Base-by-base conservation (phyloP, 2,797 vertebrate species). In the Sebastes hubbsi region DNA sequence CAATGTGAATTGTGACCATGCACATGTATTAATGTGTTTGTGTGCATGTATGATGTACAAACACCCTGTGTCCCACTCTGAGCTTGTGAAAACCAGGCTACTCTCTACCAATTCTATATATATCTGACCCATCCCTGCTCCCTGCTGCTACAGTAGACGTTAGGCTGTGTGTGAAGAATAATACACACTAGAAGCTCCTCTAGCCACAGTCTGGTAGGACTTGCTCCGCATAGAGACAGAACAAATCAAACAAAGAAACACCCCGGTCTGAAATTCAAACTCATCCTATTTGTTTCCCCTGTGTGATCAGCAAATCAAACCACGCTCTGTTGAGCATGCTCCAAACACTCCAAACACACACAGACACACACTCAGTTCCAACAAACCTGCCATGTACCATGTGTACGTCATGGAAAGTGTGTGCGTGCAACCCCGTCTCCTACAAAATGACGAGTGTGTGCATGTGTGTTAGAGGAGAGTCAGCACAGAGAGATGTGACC, bases 331-430 rank as follows among this genome's bases (percentile, higher is more conserved):
- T 54, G n/a, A 79, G 24, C 71, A 36, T 24, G 18, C 20, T 22
- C 16, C 14, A 62, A 7, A 61, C 68, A 72, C 52, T 10, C 36
- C 16, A 11, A 66, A 38, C 54, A 42, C 54, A 61, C 59, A 61
- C 59, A 11, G 60, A 38, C 54, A 42, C 54, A 61, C 59, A 61
- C 59, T 52, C 42, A 3, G 42, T 46, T 46, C 16, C 42, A 81
- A 61, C 75, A 34, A 36, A 74, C 14, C 24, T 20, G 27, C 22
- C 62, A 30, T 32, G 34, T 8, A 62, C 27, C n/a, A 24, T 38
- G 30, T n/a, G 11, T 20, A 30, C 24, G 69, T 76, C 75, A 75
- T 61, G 72, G 72, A 72, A 73, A 60, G 63, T 67, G 60, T 69
- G 72, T 36, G 66, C 3, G 38, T 1, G 38, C 13, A 6, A 42